These are phyloP conservation scores for Scarus forsteni DNA, from an alignment of 2,797 vertebrate species.

Conservation along the genomic window DNA sequence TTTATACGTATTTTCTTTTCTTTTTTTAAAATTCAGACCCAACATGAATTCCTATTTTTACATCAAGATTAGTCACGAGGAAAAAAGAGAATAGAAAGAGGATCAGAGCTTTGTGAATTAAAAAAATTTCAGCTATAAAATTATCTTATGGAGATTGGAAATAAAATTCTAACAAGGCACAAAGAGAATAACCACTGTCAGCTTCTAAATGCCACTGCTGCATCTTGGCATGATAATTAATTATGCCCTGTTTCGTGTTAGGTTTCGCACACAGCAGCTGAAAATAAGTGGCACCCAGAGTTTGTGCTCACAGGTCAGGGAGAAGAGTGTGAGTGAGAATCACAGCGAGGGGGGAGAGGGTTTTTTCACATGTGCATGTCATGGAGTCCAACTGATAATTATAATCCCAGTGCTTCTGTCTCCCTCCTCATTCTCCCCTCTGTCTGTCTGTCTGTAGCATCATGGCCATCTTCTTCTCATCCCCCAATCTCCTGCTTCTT, in stretches of 20 bases:
- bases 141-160: not conserved
- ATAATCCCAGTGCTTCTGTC: conserved; percentile 43
- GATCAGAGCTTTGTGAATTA: no score
- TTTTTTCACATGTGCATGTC: conserved; percentile 57
- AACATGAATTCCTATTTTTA: no score
- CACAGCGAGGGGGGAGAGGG: conserved; percentile 14
- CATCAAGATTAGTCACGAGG: no score
- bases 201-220: conserved; percentile 26
- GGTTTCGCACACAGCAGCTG: conserved; percentile 63
- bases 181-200: conserved; percentile 16
- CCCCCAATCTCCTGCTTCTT: conserved; percentile 56
- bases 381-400: conserved; percentile 62
- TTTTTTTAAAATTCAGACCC: no score
- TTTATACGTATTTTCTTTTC: no score
- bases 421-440: conserved; percentile 34
- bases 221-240: conserved; percentile 48
- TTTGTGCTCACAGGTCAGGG: conserved; percentile 28
- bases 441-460: conserved; percentile 53
- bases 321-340: conserved; percentile 26
- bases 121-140: not conserved
- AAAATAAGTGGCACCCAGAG: conserved; percentile 63
- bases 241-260: conserved; percentile 50
- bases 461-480: conserved; percentile 60
- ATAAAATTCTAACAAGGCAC: not conserved
- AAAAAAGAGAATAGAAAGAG: no score